Evolutionary conservation across 2,113 vertebrate species (phyloP), one percentile per base, ranked within the genome.

Genomic region (Ivindomyrus marchei): DNA sequence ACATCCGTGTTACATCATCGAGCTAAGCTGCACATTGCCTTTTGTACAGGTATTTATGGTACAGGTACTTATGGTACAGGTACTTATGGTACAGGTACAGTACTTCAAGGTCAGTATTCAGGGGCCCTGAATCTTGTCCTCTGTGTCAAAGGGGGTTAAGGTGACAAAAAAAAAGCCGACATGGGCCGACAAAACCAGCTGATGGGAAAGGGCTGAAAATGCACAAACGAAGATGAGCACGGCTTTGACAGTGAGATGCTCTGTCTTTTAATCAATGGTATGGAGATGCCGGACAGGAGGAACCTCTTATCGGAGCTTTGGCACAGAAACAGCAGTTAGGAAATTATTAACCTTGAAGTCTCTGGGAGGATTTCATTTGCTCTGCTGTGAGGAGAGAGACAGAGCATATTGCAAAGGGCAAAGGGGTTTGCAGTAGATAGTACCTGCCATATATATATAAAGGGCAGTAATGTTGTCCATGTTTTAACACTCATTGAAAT

Each of bases 341-440:
- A 50, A 89, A 89, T 89, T 42, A 84, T 84, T 89, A 84, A 83
- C 89, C 31, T 56, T 36, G 13, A 31, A 5, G 21, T 80, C 45
- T 89, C 47, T 53, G 24, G 46, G 27, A 47, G 62, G 46, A 77
- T 77, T n/a, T 70, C 62, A 50, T 45, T 77, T 89, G 39, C 52
- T 24, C 19, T 45, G 36, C 13, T 10, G 15, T 31, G n/a, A 49
- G 88, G 45, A 53, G 56, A n/a, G 4, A 49, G 53, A n/a, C 27
- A 15, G 88, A 3, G 62, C 10, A 87, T 52, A 3, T 45, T 66
- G 88, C 53, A 46, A 74, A n/a, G 87, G 52, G 45, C 42, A 46
- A 21, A 49, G 24, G 45, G 36, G n/a, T 15, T 31, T 46, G 36
- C 42, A 47, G 9, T 46, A 85, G 27, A 56, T 83, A 53, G 27